Evolutionary conservation across 2,113 vertebrate genomes (phyloP).

Genomic region (Sphaerodactylus townsendi): DNA sequence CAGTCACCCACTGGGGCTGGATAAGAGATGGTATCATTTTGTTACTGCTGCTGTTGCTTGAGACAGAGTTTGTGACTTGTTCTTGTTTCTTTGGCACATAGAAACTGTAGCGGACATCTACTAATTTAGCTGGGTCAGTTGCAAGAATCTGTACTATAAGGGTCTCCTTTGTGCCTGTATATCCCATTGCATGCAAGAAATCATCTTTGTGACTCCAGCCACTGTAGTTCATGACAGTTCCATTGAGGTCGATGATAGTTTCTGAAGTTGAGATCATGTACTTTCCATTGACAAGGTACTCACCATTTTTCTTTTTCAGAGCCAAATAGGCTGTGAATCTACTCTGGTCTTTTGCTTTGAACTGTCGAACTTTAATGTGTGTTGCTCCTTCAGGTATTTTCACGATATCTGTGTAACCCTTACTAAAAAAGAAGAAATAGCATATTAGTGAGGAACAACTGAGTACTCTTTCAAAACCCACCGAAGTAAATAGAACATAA

Average conservation of each 20-base stretch:
- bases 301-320: conserved; percentile 84
- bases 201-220: conserved; percentile 96
- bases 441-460: conserved; percentile 18
- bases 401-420: conserved; percentile 96
- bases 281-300: conserved; percentile 95
- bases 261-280: conserved; percentile 99
- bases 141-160: conserved; percentile 92
- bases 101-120: conserved; percentile 96
- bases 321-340: conserved; percentile 94
- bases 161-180: conserved; percentile 84
- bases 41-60: conserved; percentile 51
- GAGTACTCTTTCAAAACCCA: background rate
- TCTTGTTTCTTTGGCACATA: conserved; percentile 82
- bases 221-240: conserved; percentile 95
- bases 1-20: conserved; percentile 88
- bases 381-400: conserved; percentile 93
- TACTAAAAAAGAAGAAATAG: conserved; percentile 73
- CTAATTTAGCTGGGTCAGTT: conserved; percentile 85
- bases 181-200: conserved; percentile 92
- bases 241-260: conserved; percentile 90
- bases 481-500: background rate
- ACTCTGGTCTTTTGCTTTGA: conserved; percentile 91
- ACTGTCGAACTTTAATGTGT: conserved; percentile 95
- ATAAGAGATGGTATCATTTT: conserved; percentile 52
- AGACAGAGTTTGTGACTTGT: conserved; percentile 61